Evolutionary conservation across 2,113 vertebrate genomes (phyloP).

Genomic region (Phalacrocorax aristotelis): DNA sequence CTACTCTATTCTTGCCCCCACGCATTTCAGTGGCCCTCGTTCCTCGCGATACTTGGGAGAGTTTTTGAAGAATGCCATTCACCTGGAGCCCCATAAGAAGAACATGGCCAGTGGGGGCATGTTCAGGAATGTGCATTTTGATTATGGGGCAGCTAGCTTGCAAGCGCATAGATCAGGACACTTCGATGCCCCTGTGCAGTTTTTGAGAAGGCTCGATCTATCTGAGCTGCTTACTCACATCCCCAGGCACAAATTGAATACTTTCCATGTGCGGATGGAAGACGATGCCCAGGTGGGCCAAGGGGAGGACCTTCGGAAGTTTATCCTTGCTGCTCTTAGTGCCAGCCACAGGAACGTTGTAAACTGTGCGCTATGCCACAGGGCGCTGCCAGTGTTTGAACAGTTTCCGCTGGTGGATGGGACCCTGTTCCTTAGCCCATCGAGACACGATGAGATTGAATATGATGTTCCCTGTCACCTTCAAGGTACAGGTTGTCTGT

Average conservation of each 20-base stretch:
- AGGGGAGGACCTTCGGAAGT: conserved; percentile 97
- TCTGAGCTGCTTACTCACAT: conserved; percentile 94
- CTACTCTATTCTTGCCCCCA: conserved; percentile 88
- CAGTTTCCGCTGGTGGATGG: conserved; percentile 98
- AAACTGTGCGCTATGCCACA: conserved; percentile 95
- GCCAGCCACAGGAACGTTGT: conserved; percentile 95
- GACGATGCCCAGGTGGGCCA: conserved; percentile 96
- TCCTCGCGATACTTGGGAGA: conserved; percentile 92
- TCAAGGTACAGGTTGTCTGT: conserved; percentile 88
- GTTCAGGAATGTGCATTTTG: conserved; percentile 81
- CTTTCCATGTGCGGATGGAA: conserved; percentile 98
- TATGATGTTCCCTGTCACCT: conserved; percentile 98
- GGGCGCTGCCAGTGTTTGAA: conserved; percentile 92
- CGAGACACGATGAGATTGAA: conserved; percentile 96
- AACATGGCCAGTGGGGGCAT: conserved; percentile 77
- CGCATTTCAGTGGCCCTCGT: conserved; percentile 80
- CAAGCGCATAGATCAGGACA: conserved; percentile 82
- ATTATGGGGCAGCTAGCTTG: conserved; percentile 77
- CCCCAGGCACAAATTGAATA: conserved; percentile 96
- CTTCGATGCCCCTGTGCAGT: conserved; percentile 87
- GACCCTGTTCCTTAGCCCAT: conserved; percentile 96
- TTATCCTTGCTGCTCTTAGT: conserved; percentile 95
- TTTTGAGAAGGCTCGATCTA: conserved; percentile 93
- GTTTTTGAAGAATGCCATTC: conserved; percentile 93
- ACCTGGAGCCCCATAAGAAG: conserved; percentile 90